These are phyloP conservation scores for Chaetura pelagica DNA, from an alignment of 2,113 vertebrate genomes.

Conservation along the genomic window DNA sequence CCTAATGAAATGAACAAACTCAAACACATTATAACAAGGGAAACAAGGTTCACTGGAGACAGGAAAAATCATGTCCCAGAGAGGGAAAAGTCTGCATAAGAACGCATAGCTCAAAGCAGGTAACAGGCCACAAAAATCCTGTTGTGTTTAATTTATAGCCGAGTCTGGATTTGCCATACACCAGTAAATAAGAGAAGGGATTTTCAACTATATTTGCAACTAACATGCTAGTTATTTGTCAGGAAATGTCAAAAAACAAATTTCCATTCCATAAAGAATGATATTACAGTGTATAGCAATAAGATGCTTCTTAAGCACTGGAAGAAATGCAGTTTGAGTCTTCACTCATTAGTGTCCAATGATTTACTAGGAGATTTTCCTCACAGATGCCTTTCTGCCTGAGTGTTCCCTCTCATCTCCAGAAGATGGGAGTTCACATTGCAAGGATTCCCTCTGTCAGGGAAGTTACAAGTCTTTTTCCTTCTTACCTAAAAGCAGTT, in stretches of 20 bases:
- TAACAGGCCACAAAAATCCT: constrained; percentile 20
- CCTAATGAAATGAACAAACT: constrained; percentile 5
- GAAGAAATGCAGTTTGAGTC: not conserved
- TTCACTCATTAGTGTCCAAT: not conserved
- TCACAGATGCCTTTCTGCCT: not conserved
- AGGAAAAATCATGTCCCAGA: not conserved
- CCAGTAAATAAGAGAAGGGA: not conserved
- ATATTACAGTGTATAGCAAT: not conserved
- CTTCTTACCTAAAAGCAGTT: not conserved
- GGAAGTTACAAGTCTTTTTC: not conserved
- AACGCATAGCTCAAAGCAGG: not conserved
- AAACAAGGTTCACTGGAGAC: not conserved
- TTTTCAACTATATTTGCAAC: not conserved
- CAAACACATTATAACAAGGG: not conserved
- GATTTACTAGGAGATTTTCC: constrained; percentile 27
- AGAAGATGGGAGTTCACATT: not conserved
- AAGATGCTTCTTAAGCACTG: not conserved
- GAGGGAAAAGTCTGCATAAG: not conserved
- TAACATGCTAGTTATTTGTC: not conserved
- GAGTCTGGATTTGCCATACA: not conserved
- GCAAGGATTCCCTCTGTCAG: rapidly evolving
- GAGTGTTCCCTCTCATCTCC: not conserved
- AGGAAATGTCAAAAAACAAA: not conserved
- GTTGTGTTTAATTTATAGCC: not conserved
- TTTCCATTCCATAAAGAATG: constrained; percentile 19